Evolutionary conservation across 2,113 vertebrate species (phyloP), one percentile per base, ranked within the genome.

Genomic region (Clinocottus analis): DNA sequence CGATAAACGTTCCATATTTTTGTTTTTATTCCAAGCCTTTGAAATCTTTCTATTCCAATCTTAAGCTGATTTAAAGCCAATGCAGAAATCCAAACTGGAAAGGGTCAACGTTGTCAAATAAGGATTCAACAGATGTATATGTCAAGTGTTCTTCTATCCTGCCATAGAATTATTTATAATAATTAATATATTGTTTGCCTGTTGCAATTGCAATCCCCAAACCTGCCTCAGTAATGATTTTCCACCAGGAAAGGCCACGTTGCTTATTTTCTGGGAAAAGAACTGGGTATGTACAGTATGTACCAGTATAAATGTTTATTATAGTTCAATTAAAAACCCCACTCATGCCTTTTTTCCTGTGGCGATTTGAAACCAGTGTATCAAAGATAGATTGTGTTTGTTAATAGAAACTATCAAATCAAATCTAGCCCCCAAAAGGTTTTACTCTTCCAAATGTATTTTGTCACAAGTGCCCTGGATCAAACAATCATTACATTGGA

Each of bases 391-490:
- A 73, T 29, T n/a, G 14, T 31, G 43, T 61, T 37, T 77, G 63
- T 58, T 77, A 23, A 85, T 39, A 55, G 23, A 79, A 72, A 71
- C n/a, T 49, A 29, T 84, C 4, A 85, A 75, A 69, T 85, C 56
- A 77, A 84, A 86, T 79, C 85, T 90, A 92, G 87, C 89, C 85
- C 85, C 84, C 82, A 76, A 79, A 83, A 83, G 47, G 33, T 49
- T 75, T 79, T 90, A 53, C 67, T 85, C 66, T 76, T 83, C 68
- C 73, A 90, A 80, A 85, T 81, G 81, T 90, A 77, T 91, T 87
- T 83, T 72, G 89, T 94, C 92, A 94, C 93, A 92, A 95, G 93
- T 95, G 94, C 91, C 92, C 93, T 87, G 83, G 79, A 89, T 76
- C 63, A 85, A 88, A 86, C 77, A 81, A 89, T 90, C 86, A 83